Base-by-base conservation (phyloP, 2,113 vertebrate genomes). In the Parotia lawesii region DNA sequence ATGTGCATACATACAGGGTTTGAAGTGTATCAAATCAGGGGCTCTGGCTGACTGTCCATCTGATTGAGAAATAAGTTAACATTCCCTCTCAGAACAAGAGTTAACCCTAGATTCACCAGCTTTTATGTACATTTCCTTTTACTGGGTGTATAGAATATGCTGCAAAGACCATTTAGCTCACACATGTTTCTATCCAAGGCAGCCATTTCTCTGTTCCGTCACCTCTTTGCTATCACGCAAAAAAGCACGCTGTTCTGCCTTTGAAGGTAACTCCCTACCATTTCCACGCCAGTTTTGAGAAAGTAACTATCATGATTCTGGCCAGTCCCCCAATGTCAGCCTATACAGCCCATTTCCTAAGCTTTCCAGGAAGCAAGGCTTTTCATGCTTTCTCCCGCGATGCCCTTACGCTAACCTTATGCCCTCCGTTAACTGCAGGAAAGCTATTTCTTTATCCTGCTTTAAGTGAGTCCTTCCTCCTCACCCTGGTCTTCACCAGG, bases 171-270 rank as follows among this genome's bases (percentile, higher is more conserved):
- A 23, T 70, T 61, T 33, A 35, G 35, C 7, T 79, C 2, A 4
- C 0, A 0, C 0, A 1, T 12, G 2, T 70, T 89, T 62, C 47
- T 54, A 7, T 8, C 7, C 44, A 35, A 66, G 69, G 27, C 70
- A 42, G 29, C 11, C 8, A 29, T 71, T 51, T 44, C 61, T 47
- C 0, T 35, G 51, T 31, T 38, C 7, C 17, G 31, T 37, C 44
- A 72, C 5, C 44, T 42, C 27, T 48, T 48, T 29, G 23, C 20
- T 29, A 8, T 12, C n/a, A 11, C 1, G 15, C 12, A 35, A 61
- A 50, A 64, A 31, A 11, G 9, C 33, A 42, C 60, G 25, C 29
- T 38, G 15, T 15, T 12, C 4, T 24, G 72, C 40, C 23, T 89
- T 51, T 35, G 65, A 45, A 66, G 37, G n/a, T 33, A 66, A 38